Evolutionary conservation across 2,797 vertebrate species (phyloP).

Genomic region (Hippocampus kuda): DNA sequence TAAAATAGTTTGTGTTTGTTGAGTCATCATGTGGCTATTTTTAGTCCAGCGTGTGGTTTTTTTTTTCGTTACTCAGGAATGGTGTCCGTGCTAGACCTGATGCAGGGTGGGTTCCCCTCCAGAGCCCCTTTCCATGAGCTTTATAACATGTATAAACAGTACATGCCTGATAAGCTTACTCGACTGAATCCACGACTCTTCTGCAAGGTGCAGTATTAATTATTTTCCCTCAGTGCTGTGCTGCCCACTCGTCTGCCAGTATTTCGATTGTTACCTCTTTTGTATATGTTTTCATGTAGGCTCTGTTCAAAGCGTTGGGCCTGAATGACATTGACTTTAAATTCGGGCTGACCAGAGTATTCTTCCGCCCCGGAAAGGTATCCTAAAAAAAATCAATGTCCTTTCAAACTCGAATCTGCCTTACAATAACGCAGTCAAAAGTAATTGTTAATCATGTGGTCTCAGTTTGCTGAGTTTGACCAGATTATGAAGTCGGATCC

Average conservation of each 20-base stretch:
- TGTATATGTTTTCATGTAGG: slow-evolving; percentile 62
- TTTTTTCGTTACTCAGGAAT: slow-evolving; percentile 69
- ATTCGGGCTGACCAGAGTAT: slow-evolving; percentile 94
- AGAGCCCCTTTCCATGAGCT: slow-evolving; percentile 95
- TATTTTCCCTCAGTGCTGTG: not conserved
- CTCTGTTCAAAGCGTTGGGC: slow-evolving; percentile 95
- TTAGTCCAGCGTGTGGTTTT: not conserved
- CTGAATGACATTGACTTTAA: slow-evolving; percentile 95
- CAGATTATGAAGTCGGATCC: slow-evolving; percentile 99
- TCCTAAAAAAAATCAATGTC: not conserved
- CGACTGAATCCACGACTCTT: slow-evolving; percentile 92
- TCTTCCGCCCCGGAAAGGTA: slow-evolving; percentile 98
- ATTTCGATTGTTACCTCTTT: slow-evolving; percentile 12
- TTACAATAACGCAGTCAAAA: not conserved
- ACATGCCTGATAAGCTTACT: slow-evolving; percentile 86
- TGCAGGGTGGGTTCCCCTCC: slow-evolving; percentile 98
- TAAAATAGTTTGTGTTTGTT: not conserved
- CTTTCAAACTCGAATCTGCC: not conserved
- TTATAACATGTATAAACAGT: slow-evolving; percentile 98
- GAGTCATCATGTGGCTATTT: not conserved
- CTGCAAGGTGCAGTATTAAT: slow-evolving; percentile 77
- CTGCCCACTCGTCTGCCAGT: not conserved
- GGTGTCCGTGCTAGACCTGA: slow-evolving; percentile 97
- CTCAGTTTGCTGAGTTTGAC: slow-evolving; percentile 96
- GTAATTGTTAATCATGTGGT: not conserved